phyloP scores from a whole-genome alignment of 1,140 invertebrate species.

The Tetramorium parvispinum region DNA sequence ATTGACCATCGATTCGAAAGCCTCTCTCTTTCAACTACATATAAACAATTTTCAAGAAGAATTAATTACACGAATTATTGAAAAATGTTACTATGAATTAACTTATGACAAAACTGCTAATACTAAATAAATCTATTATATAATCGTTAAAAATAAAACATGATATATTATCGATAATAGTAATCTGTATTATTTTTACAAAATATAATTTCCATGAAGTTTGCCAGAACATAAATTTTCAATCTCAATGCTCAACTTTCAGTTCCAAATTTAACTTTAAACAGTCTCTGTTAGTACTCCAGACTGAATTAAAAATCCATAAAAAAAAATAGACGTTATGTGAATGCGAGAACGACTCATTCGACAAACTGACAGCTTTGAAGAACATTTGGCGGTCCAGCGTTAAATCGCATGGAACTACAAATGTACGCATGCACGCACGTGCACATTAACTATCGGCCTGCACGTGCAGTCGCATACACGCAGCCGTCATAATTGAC shows the following conservation, averaged over 20 bases:
- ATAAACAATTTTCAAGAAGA: background rate
- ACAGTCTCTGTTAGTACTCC: no score
- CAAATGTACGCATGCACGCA: constrained; percentile 1
- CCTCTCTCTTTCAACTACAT: background rate
- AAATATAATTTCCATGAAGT: background rate
- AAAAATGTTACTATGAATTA: background rate
- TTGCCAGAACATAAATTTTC: background rate
- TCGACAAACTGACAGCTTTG: constrained; percentile 4
- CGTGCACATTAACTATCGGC: constrained; percentile 27
- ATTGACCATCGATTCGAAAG: background rate
- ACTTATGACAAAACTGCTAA: background rate
- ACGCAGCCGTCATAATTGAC: constrained; percentile 54
- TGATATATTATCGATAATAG: background rate
- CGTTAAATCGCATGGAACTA: constrained; percentile 28
- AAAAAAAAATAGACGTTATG: background rate
- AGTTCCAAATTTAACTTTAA: background rate
- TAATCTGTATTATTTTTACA: background rate
- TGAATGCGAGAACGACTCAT: background rate
- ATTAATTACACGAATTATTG: background rate
- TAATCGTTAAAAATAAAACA: no score
- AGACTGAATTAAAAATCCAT: background rate
- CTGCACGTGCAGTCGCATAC: constrained; percentile 38
- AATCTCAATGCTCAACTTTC: background rate
- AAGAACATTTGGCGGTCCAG: background rate
- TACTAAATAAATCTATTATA: background rate